Evolutionary conservation across 2,113 vertebrate species (phyloP), one percentile per base, ranked within the genome.

Genomic region (Lepisosteus oculatus): DNA sequence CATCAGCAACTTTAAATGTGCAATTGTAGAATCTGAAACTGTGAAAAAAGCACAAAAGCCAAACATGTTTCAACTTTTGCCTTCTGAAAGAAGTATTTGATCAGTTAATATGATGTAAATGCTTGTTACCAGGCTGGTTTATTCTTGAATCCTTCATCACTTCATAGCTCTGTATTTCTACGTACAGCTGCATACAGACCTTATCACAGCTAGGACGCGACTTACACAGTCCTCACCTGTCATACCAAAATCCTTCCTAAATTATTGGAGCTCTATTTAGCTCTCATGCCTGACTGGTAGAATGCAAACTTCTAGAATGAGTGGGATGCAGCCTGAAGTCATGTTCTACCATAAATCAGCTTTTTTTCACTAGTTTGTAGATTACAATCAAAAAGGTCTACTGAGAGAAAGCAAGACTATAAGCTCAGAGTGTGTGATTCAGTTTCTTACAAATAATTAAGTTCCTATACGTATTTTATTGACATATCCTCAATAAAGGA

Each of bases 201-300:
- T 29, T 3, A 51, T 67, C 6, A 14, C 45, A 29, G 17, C 15
- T 43, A 65, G 41, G 13, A 29, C 63, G 6, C 63, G 8, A 67
- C 66, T 67, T 54, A 67, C 44, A 67, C 41, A 67, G 66, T 47
- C 44, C 12, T 55, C 66, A 67, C 66, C 66, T 67, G 66, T 47
- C 66, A 55, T 17, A 11, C 45, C 15, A 17, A 45, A 12, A 15
- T 6, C 45, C 45, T 13, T 29, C 43, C 2, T 45, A 45, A 17
- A 47, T 44, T 55, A 67, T 12, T 13, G 66, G 9, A 47, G 66
- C 11, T 11, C 13, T 67, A 55, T 67, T 54, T 54, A 67, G 66
- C 47, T 67, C 47, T 44, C 41, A 4, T 29, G 3, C 3, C 3
- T 6, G 66, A 55, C 66, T 41, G 15, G 44, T 15, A 45, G 42